phyloP scores from a whole-genome alignment of 92 coral and sea anemone species.

The Hydrozoanthus gracilis region DNA sequence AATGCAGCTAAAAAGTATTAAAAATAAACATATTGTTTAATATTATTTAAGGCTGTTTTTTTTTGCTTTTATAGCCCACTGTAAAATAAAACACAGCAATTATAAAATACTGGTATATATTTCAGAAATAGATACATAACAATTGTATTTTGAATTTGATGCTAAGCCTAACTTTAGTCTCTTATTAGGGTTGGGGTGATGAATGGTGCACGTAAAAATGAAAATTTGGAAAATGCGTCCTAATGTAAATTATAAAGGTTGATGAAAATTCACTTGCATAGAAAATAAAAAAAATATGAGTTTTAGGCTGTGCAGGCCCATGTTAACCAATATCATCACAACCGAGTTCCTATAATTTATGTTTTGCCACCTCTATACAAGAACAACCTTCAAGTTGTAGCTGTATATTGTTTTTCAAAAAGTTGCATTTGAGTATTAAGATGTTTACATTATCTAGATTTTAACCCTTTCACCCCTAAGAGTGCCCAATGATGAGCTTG shows the following conservation, averaged over 20 bases:
- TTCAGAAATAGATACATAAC: slow-evolving; percentile 10
- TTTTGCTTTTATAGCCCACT: slow-evolving; percentile 20
- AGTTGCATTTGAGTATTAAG: slow-evolving; percentile 23
- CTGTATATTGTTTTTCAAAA: slow-evolving; percentile 16
- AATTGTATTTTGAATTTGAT: slow-evolving; percentile 16
- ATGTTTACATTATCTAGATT: slow-evolving; percentile 20
- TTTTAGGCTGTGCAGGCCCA: slow-evolving; percentile 20
- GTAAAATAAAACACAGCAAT: slow-evolving; percentile 14
- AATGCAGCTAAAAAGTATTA: slow-evolving; percentile 14
- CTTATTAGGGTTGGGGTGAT: slow-evolving; percentile 6
- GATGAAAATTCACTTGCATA: slow-evolving; percentile 4
- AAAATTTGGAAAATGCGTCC: slow-evolving; percentile 13
- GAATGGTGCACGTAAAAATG: slow-evolving; percentile 8
- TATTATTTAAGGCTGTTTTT: slow-evolving; percentile 16
- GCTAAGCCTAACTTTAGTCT: slow-evolving; percentile 14
- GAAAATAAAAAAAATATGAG: not conserved
- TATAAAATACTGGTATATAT: slow-evolving; percentile 18
- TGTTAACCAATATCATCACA: slow-evolving; percentile 12
- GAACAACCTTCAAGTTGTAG: slow-evolving; percentile 18
- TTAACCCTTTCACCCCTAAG: slow-evolving; percentile 21
- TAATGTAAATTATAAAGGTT: slow-evolving; percentile 11
- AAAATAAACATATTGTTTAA: slow-evolving; percentile 9
- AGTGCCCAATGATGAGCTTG: not conserved
- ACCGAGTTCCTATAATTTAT: slow-evolving; percentile 2
- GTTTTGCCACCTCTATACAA: slow-evolving; percentile 20